phyloP scores from a whole-genome alignment of 2,888 invertebrate genomes.

The Pandemis heparana region DNA sequence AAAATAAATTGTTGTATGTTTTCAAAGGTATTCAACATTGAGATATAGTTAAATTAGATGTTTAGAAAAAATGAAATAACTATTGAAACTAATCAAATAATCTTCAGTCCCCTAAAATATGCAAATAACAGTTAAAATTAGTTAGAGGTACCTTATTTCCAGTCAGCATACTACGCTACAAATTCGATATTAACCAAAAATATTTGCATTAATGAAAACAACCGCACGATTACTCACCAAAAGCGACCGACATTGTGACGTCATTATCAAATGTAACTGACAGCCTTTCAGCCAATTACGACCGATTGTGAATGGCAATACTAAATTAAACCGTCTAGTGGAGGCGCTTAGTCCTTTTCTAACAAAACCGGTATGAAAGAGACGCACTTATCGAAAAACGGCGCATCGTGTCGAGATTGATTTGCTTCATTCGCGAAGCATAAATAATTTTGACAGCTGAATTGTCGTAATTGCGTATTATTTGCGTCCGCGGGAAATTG shows the following conservation, averaged over 20 bases:
- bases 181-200: not conserved
- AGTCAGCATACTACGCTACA: too few relatives aligned
- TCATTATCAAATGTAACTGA: slow-evolving; percentile 8
- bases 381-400: not conserved
- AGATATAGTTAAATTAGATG: too few relatives aligned
- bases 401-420: slow-evolving; percentile 53
- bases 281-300: slow-evolving; percentile 30
- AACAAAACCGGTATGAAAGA: not conserved
- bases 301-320: slow-evolving; percentile 45
- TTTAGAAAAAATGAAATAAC: too few relatives aligned
- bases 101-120: too few relatives aligned
- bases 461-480: slow-evolving; percentile 59
- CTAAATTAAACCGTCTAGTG: slow-evolving; percentile 48
- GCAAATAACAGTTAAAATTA: too few relatives aligned
- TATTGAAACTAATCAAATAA: too few relatives aligned
- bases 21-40: too few relatives aligned
- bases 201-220: slow-evolving; percentile 25
- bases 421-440: slow-evolving; percentile 54
- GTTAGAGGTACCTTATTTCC: too few relatives aligned
- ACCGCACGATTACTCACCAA: slow-evolving; percentile 3
- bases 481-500: slow-evolving; percentile 33
- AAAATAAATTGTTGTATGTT: too few relatives aligned
- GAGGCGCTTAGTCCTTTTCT: not conserved
- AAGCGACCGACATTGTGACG: slow-evolving; percentile 20
- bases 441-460: slow-evolving; percentile 65